phyloP scores from a whole-genome alignment of 2,797 vertebrate species.

The Nyctibius grandis region DNA sequence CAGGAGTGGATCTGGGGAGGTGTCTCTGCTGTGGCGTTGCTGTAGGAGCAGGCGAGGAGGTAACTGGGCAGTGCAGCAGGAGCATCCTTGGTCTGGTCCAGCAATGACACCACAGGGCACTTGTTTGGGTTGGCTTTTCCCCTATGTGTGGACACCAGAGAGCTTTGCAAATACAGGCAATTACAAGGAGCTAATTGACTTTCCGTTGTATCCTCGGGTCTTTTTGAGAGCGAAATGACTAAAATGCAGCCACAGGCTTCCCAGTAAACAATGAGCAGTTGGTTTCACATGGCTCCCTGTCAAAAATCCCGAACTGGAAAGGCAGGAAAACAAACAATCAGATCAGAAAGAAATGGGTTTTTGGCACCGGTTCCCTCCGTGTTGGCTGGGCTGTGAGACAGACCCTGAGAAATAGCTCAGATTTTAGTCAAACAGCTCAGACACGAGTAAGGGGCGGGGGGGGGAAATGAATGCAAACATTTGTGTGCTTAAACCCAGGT shows the following conservation, averaged over 20 bases:
- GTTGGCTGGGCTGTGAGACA: constrained; percentile 67
- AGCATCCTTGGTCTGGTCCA: not conserved
- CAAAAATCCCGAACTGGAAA: constrained; percentile 64
- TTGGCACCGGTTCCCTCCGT: not conserved
- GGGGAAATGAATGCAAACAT: not conserved
- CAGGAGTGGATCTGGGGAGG: not conserved
- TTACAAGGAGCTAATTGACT: constrained; percentile 6
- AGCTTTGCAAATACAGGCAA: not conserved
- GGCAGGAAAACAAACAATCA: constrained; percentile 67
- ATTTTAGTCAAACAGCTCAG: constrained; percentile 38
- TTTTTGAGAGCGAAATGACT: not conserved
- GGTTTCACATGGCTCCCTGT: constrained; percentile 59
- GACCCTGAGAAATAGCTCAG: constrained; percentile 52
- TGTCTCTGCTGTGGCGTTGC: rapidly evolving
- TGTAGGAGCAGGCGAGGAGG: not conserved
- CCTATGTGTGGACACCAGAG: rapidly evolving
- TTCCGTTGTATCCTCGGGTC: not conserved
- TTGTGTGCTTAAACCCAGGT: not conserved
- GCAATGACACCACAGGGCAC: not conserved
- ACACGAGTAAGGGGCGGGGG: rapidly evolving
- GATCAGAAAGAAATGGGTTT: constrained; percentile 41
- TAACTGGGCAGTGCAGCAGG: not conserved
- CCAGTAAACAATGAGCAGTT: constrained; percentile 63
- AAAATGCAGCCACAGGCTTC: not conserved
- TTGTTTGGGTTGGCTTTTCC: not conserved